A percentile compares a stretch with the other conserved stretches of the same genome.
Evolutionary conservation across 2,888 invertebrate genomes (phyloP).

Genomic region (Chironomus tentans): DNA sequence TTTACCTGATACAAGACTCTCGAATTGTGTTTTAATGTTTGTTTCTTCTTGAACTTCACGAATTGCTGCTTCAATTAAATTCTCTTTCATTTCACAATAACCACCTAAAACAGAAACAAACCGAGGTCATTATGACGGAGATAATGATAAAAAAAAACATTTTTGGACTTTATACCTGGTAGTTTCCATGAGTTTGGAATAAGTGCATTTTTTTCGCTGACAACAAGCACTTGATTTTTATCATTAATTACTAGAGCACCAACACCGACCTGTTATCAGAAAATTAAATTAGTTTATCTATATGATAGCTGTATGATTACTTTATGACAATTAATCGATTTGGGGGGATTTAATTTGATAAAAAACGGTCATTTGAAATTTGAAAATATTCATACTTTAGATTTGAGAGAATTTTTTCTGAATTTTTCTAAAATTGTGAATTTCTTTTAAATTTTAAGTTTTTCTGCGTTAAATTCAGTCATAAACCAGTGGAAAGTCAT

Average conservation of each 20-base stretch:
- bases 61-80: conserved; percentile 68
- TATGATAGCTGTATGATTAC: too few relatives aligned
- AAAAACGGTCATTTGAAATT: too few relatives aligned
- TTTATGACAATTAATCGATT: too few relatives aligned
- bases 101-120: not conserved
- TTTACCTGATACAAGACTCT: conserved; percentile 50
- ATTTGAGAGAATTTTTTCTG: too few relatives aligned
- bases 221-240: conserved; percentile 65
- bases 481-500: too few relatives aligned
- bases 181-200: conserved; percentile 65
- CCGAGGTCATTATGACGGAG: too few relatives aligned
- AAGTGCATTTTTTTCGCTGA: conserved; percentile 56
- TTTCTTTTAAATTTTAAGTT: not conserved
- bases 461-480: too few relatives aligned
- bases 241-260: conserved; percentile 80
- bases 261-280: conserved; percentile 48
- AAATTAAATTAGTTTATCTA: too few relatives aligned
- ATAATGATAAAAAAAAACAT: conserved; percentile 35
- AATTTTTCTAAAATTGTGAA: too few relatives aligned
- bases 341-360: too few relatives aligned
- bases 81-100: conserved; percentile 47
- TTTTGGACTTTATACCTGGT: conserved; percentile 85
- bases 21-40: conserved; percentile 65
- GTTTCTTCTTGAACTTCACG: conserved; percentile 90
- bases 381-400: not conserved